Base-by-base conservation (phyloP, 2,797 vertebrate species). In the Peromyscus melanophrys region DNA sequence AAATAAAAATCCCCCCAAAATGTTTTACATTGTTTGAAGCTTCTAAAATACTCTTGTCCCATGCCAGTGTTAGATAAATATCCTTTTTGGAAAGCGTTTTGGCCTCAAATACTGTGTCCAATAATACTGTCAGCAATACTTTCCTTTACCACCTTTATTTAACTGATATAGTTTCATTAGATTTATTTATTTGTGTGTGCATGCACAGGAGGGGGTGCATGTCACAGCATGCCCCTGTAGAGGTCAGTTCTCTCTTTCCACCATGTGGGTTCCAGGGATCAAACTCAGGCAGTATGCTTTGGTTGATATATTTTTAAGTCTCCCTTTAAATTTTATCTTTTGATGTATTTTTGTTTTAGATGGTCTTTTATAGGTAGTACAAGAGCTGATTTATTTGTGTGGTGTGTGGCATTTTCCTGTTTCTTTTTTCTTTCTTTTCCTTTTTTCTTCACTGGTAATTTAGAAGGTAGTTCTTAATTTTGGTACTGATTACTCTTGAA, bases 391-490 rank as follows among this genome's bases (percentile, higher is more conserved):
- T 67, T 61, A 94, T 82, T 92, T 67, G 29, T 29, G n/a, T 6
- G 59, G 14, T 61, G 43, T 80, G 13, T 67, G 52, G 17, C 31
- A 55, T 73, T 87, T 87, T 10, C n/a, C 67, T 87, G 4, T 87
- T 87, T 69, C 8, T 73, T 73, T 57, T 57, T 57, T 52, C 84
- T n/a, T 67, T 80, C 6, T 17, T 71, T 73, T 71, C 43, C 40
- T 94, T 34, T 76, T 89, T 85, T 85, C 34, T 81, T 92, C n/a
- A 43, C 29, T 73, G 25, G 52, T 88, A 69, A 84, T 67, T 81
- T 81, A 88, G 16, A 89, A 96, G 6, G 80, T 78, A 40, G 37
- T 89, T 97, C 43, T 91, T 86, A 91, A 87, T 90, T 93, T 40
- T 75, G 78, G 25, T 61, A 67, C 61, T 94, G 23, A 46, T 90